These are phyloP conservation scores for Balearica regulorum DNA, from an alignment of 2,797 vertebrate species.

Conservation along the genomic window DNA sequence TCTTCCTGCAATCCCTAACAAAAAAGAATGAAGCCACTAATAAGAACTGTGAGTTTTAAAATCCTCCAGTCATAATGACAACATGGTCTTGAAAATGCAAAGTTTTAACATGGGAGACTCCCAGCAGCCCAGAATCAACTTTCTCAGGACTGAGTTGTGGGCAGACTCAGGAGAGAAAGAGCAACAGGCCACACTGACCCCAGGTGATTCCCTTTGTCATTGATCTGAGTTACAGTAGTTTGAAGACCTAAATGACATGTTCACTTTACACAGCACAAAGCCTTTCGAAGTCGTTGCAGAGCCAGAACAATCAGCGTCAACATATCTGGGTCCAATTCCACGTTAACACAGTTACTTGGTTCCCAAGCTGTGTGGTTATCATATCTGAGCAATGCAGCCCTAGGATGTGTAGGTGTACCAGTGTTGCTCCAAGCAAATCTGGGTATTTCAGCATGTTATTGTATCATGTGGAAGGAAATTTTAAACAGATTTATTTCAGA, in stretches of 20 bases:
- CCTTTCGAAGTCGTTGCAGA: not conserved
- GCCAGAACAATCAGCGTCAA: not conserved
- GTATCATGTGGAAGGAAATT: not conserved
- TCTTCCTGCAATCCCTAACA: not conserved
- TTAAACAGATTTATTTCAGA: not conserved
- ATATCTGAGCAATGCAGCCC: not conserved
- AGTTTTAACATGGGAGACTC: not conserved
- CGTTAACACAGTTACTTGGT: not conserved
- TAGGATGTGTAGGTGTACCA: not conserved
- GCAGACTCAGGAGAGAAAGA: not conserved
- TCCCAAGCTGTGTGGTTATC: not conserved
- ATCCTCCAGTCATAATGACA: not conserved
- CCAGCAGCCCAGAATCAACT: not conserved
- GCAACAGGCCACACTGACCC: too few relatives aligned
- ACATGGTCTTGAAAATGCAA: not conserved
- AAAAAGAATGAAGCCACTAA: not conserved
- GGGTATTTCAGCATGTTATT: not conserved
- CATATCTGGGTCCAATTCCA: not conserved
- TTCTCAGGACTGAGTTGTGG: not conserved
- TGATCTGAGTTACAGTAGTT: accelerated
- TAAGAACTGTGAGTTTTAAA: not conserved
- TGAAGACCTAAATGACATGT: not conserved
- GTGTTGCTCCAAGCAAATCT: not conserved
- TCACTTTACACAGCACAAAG: not conserved
- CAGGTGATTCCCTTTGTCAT: not conserved